Evolutionary conservation across 2,797 vertebrate genomes (phyloP), one percentile per base, ranked within the genome.

Genomic region (Mustela erminea): DNA sequence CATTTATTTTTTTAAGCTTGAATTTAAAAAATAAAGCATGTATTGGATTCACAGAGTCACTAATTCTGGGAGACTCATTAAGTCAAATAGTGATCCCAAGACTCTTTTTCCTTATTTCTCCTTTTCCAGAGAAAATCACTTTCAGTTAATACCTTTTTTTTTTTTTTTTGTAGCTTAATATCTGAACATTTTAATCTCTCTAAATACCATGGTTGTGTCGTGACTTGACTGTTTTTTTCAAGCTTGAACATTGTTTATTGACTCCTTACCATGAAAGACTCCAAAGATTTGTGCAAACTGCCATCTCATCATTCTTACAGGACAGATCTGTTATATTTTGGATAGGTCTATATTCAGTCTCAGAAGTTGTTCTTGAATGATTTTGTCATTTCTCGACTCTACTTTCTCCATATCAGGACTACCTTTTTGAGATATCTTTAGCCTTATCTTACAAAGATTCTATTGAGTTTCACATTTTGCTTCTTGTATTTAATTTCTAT

Each of bases 161-260:
- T n/a, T n/a, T 81, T 49, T 56, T 20, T 93, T 29, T 1, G 3
- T 21, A n/a, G 18, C 25, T 92, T 83, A 32, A 66, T 58, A 38
- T 83, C 62, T 89, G 87, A 85, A 56, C 52, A 66, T 75, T 52
- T 88, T 89, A 93, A 18, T 80, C 78, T 52, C 25, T 87, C 29
- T 29, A 89, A 92, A 70, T n/a, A 38, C 4, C 74, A 82, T 17
- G n/a, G 15, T 27, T 58, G 17, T 74, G n/a, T 46, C 18, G n/a
- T 35, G 75, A 70, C 13, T 32, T 89, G 72, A 11, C 49, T 32
- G 10, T 25, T 38, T 68, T 75, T 88, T 87, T 81, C 14, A 35
- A 18, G 29, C 41, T 92, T 62, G 15, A 82, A 7, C 18, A 14
- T 15, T 78, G 8, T 58, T n/a, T 68, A n/a, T 21, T 41, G 9